Base-by-base conservation (phyloP, 2,113 vertebrate species). In the Stictonetta naevosa region DNA sequence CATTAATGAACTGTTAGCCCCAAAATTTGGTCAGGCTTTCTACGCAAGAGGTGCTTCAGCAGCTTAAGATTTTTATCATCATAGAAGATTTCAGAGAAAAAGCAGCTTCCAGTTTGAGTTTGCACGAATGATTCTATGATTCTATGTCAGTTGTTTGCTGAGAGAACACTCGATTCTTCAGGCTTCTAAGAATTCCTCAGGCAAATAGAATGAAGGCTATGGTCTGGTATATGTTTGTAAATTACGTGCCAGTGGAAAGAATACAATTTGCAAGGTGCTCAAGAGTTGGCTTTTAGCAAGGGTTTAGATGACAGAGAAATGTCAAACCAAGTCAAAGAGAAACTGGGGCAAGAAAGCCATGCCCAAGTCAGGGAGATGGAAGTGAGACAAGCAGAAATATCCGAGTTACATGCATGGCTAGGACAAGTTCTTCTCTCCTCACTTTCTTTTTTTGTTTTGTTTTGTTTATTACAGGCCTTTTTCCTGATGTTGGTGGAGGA, bases 401-500 rank as follows among this genome's bases (percentile, higher is more conserved):
- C 26, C 31, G 42, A 60, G 11, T 80, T 56, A 38, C 6, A 13
- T n/a, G 55, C 26, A 10, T 28, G 11, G 50, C 33, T 14, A 40
- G 44, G 33, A 62, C 20, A 42, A 79, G 42, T 44, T 29, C 33
- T 59, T 60, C 22, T 73, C 52, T 21, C 26, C 72, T 91, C 31
- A 80, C 23, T 3, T 18, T 33, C n/a, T 4, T 69, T 10, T 46
- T 72, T 17, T 73, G 82, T 86, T 87, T 90, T 38, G 52, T 93
- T 74, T 72, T 77, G 52, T 97, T 96, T 77, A 48, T 97, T 96
- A 13, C 90, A 99, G 99, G 99, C 33, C 97, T 99, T 38, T 99
- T 99, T 90, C 99, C 99, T 71, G 99, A 99, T 76, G 99, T 99
- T 21, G 99, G 99, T 40, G 99, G 99, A 46, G 99, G 99, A 55